Percentiles rank a stretch among this genome's conserved stretches.
phyloP scores from a whole-genome alignment of 2,113 vertebrate species.

The Menura novaehollandiae region DNA sequence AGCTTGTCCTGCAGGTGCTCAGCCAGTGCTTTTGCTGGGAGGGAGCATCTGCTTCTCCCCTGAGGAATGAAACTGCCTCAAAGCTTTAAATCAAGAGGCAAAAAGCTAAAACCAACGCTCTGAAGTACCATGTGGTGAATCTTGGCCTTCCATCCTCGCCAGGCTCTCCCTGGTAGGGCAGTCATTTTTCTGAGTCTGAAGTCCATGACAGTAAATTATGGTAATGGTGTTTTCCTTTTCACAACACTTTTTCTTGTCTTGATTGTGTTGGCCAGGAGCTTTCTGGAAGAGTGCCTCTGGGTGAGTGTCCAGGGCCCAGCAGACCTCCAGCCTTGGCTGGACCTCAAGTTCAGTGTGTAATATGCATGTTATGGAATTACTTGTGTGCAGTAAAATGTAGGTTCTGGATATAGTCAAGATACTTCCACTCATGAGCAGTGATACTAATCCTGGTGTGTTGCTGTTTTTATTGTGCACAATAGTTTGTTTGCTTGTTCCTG shows the following conservation, averaged over 20 bases:
- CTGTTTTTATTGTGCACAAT: background rate
- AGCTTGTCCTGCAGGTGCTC: background rate
- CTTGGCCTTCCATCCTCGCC: background rate
- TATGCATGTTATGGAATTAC: constrained; percentile 26
- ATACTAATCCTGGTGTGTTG: background rate
- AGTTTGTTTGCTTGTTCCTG: background rate
- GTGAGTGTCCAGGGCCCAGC: constrained; percentile 10
- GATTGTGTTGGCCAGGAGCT: constrained; percentile 32
- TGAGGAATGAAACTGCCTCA: background rate
- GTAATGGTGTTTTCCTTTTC: background rate
- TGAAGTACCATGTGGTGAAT: background rate
- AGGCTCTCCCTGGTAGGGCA: background rate
- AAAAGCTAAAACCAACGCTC: background rate
- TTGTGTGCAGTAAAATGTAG: constrained; percentile 9
- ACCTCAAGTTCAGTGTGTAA: constrained; percentile 42
- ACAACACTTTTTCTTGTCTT: background rate
- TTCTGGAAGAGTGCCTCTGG: background rate
- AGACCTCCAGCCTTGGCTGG: constrained; percentile 51
- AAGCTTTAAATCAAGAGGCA: background rate
- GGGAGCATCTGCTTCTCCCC: background rate
- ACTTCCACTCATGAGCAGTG: background rate
- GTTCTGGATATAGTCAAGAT: background rate
- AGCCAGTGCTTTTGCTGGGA: background rate
- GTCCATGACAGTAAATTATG: background rate
- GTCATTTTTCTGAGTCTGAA: background rate